Evolutionary conservation across 2,888 invertebrate genomes (phyloP), one percentile per base, ranked within the genome.

Genomic region (Tachina fera): DNA sequence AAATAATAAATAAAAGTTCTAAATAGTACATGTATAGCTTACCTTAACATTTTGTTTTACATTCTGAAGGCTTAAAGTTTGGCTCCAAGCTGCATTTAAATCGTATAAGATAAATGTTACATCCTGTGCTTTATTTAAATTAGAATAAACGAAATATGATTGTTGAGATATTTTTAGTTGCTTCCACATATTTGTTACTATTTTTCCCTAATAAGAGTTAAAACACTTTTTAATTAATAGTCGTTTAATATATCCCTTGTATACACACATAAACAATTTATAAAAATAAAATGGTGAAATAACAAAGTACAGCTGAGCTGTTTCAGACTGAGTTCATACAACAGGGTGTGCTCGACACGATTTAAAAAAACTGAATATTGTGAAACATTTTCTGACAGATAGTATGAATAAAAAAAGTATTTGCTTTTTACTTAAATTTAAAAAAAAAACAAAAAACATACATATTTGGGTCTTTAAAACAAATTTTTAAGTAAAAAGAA

Each of bases 91-190:
- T 11, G 61, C 72, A n/a, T 83, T 76, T 3, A 75, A 81, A 86
- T 90, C 87, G 70, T 88, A 89, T 22, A 90, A 74, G 72, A 87
- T 87, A 74, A 87, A 89, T 45, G 68, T 72, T 0, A 88, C 78
- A 8, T 84, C 67, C 11, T 75, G 53, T n/a, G 6, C n/a, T 14
- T 61, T 61, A 14, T 45, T 67, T 39, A 87, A 63, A 31, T 79
- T 22, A 47, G 88, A 88, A 19, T 87, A 80, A 3, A 87, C 74
- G 56, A 89, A 88, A 47, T 74, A 88, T 13, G 86, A 51, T 51
- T 88, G 61, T 9, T 87, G 84, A 0, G 58, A 94, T 80, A 96
- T 94, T 91, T 96, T 96, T 87, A 96, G 96, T 19, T 95, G 93
- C 90, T 87, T 88, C 90, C 90, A 90, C 88, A 88, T 88, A 14